Evolutionary conservation across 2,797 vertebrate species (phyloP).

Genomic region (Diplodus sargus): DNA sequence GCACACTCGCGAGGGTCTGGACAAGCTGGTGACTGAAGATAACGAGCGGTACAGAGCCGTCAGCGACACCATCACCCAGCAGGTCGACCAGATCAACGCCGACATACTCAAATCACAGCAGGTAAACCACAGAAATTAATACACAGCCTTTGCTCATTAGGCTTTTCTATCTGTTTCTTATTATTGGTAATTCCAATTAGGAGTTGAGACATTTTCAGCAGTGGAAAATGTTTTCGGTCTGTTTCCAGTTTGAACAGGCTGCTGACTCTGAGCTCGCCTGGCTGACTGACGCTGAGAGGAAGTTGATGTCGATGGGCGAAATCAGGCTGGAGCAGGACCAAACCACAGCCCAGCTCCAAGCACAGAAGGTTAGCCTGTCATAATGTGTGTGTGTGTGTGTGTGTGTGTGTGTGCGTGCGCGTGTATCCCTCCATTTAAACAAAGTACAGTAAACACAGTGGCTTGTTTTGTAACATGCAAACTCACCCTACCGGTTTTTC

Average conservation of each 20-base stretch:
- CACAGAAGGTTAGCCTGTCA: slow-evolving; percentile 92
- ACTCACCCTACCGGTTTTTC: slow-evolving; percentile 64
- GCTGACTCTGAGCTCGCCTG: slow-evolving; percentile 91
- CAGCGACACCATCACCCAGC: slow-evolving; percentile 87
- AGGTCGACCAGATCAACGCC: slow-evolving; percentile 92
- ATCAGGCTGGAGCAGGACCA: slow-evolving; percentile 96
- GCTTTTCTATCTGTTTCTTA: slow-evolving; percentile 8
- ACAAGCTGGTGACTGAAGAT: slow-evolving; percentile 92
- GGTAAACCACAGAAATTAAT: slow-evolving; percentile 79
- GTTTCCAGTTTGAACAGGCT: slow-evolving; percentile 94
- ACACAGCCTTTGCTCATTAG: neutral
- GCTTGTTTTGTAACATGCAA: slow-evolving; percentile 46
- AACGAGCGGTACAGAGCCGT: slow-evolving; percentile 91
- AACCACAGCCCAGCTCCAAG: slow-evolving; percentile 93
- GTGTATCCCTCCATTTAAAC: slow-evolving; percentile 32
- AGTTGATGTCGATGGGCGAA: slow-evolving; percentile 90
- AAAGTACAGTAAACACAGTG: slow-evolving; percentile 51
- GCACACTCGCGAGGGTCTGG: slow-evolving; percentile 94
- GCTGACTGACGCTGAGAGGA: slow-evolving; percentile 91
- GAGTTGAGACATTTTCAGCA: neutral
- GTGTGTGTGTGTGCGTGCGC: neutral
- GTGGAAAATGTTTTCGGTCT: neutral
- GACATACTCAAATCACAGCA: slow-evolving; percentile 94
- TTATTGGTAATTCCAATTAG: neutral
- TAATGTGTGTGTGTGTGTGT: neutral